Evolutionary conservation across 2,797 vertebrate genomes (phyloP).

Genomic region (Bovichtus variegatus): DNA sequence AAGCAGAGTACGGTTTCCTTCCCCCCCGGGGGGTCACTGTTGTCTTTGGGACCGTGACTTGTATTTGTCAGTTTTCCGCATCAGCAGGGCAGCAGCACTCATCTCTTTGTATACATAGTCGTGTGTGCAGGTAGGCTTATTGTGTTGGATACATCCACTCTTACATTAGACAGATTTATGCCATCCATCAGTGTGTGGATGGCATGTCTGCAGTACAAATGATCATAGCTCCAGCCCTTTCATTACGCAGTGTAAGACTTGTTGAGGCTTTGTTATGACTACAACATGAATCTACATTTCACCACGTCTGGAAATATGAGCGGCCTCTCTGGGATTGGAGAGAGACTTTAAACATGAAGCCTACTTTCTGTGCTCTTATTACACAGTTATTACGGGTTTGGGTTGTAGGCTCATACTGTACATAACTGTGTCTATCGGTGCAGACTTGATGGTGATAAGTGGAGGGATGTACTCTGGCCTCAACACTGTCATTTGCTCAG

Average conservation of each 20-base stretch:
- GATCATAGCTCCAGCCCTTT: conserved; percentile 19
- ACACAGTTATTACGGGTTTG: conserved; percentile 64
- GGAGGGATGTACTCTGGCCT: neutral
- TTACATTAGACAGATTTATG: conserved; percentile 23
- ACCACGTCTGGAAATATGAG: conserved; percentile 67
- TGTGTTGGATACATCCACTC: neutral
- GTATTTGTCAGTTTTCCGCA: conserved; percentile 32
- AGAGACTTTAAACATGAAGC: conserved; percentile 42
- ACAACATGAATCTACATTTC: conserved; percentile 60
- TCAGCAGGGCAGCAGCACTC: conserved; percentile 6
- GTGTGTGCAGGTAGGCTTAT: conserved; percentile 17
- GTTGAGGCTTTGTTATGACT: conserved; percentile 70
- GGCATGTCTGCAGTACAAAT: conserved; percentile 39
- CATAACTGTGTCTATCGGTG: conserved; percentile 19
- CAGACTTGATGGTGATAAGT: conserved; percentile 19
- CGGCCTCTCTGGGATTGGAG: conserved; percentile 47
- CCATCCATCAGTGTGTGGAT: conserved; percentile 30
- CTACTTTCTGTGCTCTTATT: conserved; percentile 35
- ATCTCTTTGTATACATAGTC: conserved; percentile 33
- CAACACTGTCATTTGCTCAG: conserved; percentile 7
- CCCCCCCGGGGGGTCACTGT: conserved; percentile 37
- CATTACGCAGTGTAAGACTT: conserved; percentile 53
- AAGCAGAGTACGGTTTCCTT: conserved; percentile 53
- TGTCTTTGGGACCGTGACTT: conserved; percentile 43
- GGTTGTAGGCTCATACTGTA: conserved; percentile 54